Evolutionary conservation across 2,797 vertebrate species (phyloP).

Genomic region (Fundulus diaphanus): DNA sequence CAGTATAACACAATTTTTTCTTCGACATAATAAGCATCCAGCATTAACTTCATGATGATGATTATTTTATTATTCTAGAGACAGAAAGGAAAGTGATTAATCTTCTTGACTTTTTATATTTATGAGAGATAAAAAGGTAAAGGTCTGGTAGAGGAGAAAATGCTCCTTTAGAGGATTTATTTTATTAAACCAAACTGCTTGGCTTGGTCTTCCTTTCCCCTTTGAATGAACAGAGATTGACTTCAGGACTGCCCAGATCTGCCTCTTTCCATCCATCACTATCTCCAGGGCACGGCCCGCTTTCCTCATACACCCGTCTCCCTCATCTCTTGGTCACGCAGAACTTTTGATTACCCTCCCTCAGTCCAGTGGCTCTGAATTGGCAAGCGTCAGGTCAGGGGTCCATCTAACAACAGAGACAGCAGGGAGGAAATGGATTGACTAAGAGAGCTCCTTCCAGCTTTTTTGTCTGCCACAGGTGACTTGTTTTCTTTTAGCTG

Average conservation of each 20-base stretch:
- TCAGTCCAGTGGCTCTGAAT: conserved; percentile 59
- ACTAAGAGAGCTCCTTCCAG: conserved; percentile 27
- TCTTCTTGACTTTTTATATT: background rate
- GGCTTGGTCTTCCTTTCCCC: conserved; percentile 32
- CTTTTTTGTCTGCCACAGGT: conserved; percentile 40
- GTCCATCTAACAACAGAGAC: conserved; percentile 43
- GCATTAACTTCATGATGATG: background rate
- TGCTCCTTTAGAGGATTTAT: conserved; percentile 23
- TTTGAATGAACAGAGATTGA: conserved; percentile 59
- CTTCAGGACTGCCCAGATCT: conserved; percentile 50
- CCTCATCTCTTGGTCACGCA: conserved; percentile 20
- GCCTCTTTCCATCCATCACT: conserved; percentile 48
- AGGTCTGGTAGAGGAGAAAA: conserved; percentile 28
- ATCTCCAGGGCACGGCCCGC: conserved; percentile 15
- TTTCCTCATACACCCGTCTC: conserved; percentile 36
- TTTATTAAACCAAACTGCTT: conserved; percentile 8
- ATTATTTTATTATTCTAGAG: background rate
- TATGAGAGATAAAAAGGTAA: conserved; percentile 34
- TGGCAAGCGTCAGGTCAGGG: conserved; percentile 38
- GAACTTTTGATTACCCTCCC: conserved; percentile 66
- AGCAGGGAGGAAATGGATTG: conserved; percentile 11
- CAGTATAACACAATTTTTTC: background rate
- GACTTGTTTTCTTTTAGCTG: conserved; percentile 52
- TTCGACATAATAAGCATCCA: background rate
- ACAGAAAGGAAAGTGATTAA: background rate